These are phyloP conservation scores for Sturnira hondurensis DNA, from an alignment of 2,113 vertebrate species.

Conservation along the genomic window DNA sequence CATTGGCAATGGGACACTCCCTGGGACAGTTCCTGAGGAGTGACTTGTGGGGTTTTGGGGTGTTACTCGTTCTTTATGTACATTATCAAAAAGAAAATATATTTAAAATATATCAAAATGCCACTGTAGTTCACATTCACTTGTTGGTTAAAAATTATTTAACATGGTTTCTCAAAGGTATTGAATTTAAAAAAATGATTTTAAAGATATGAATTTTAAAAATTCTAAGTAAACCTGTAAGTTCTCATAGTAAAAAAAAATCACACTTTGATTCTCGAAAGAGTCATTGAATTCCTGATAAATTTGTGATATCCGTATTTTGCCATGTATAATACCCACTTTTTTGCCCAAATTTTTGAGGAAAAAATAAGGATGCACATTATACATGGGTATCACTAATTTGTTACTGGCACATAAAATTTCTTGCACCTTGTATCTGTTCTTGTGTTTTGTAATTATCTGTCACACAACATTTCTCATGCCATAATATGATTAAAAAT, in stretches of 20 bases:
- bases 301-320: background rate
- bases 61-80: background rate
- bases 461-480: too few relatives aligned
- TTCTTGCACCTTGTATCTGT: too few relatives aligned
- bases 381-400: too few relatives aligned
- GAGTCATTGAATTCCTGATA: background rate
- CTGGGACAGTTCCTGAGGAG: background rate
- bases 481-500: too few relatives aligned
- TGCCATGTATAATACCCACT: too few relatives aligned
- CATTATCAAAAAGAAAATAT: conserved; percentile 11
- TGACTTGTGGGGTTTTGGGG: background rate
- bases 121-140: background rate
- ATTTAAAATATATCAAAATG: conserved; percentile 18
- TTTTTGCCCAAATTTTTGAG: too few relatives aligned
- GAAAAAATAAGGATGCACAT: too few relatives aligned
- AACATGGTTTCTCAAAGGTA: background rate
- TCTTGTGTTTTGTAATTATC: too few relatives aligned
- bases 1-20: background rate
- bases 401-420: too few relatives aligned
- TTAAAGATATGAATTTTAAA: background rate
- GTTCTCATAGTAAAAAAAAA: background rate
- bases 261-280: background rate
- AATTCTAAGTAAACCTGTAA: background rate
- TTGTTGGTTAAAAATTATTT: background rate
- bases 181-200: background rate